These are phyloP conservation scores for Danio aesculapii DNA, from an alignment of 2,797 vertebrate species.

Conservation along the genomic window DNA sequence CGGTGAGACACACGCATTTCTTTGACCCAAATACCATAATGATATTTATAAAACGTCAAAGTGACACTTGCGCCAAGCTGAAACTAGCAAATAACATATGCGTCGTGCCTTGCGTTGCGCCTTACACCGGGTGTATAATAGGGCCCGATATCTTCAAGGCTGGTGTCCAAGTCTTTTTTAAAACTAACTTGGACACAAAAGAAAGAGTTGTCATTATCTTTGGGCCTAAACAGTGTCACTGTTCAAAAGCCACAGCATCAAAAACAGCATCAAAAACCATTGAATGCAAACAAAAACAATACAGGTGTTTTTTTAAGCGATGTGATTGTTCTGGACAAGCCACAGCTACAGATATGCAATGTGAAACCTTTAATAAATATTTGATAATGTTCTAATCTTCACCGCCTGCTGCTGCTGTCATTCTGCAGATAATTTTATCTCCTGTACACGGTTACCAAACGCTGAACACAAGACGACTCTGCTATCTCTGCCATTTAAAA, in stretches of 20 bases:
- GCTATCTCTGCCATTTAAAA: conserved; percentile 27
- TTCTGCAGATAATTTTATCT: conserved; percentile 32
- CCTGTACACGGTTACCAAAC: conserved; percentile 14
- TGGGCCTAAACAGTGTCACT: no score
- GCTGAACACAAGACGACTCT: conserved; percentile 8
- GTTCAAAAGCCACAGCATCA: no score
- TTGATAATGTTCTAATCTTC: conserved; percentile 17
- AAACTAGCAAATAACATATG: no score
- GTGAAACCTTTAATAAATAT: conserved; percentile 13
- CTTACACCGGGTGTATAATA: no score
- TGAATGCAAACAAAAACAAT: not conserved
- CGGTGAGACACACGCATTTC: no score
- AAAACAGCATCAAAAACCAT: not conserved
- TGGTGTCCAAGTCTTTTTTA: no score
- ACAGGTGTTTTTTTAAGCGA: not conserved
- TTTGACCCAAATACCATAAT: not conserved
- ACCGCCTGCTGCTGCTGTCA: conserved; percentile 1
- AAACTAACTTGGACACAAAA: no score
- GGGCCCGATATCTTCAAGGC: no score
- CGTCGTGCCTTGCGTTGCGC: no score
- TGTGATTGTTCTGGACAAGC: not conserved
- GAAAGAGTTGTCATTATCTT: no score
- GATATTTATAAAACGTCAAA: not conserved
- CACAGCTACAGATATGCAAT: conserved; percentile 12
- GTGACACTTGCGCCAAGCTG: no score